A percentile compares a stretch with the other conserved stretches of the same genome.
Evolutionary conservation across 2,797 vertebrate species (phyloP).

Genomic region (Gobio occitaniae): DNA sequence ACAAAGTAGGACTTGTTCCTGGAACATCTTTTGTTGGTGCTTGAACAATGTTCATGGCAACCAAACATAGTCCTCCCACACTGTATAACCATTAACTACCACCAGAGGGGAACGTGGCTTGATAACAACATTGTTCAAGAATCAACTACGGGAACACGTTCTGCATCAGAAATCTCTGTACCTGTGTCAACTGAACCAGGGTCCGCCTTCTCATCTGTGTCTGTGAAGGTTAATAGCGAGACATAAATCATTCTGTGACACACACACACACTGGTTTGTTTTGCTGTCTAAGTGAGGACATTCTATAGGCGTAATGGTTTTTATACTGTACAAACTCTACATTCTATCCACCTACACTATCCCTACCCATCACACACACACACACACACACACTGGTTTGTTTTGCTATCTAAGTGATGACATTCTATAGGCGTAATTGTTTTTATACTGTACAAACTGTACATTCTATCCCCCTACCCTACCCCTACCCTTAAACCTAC

Average conservation of each 20-base stretch:
- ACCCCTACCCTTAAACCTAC: no score
- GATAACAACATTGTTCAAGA: neutral
- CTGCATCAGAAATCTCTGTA: neutral
- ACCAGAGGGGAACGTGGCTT: neutral
- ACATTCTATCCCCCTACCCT: no score
- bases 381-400: no score
- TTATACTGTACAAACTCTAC: no score
- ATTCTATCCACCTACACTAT: no score
- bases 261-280: neutral
- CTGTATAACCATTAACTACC: conserved; percentile 4
- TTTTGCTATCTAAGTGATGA: no score
- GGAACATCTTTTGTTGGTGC: conserved; percentile 2
- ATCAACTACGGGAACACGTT: neutral
- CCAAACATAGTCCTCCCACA: neutral
- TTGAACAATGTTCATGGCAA: neutral
- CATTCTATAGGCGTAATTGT: no score
- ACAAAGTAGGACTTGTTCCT: neutral
- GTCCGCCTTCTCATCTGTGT: neutral
- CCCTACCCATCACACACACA: no score
- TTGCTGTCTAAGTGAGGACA: no score
- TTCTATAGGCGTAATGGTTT: no score
- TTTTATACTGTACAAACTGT: no score
- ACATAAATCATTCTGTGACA: neutral
- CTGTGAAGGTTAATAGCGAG: conserved; percentile 12
- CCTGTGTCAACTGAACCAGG: neutral